Evolutionary conservation across 2,797 vertebrate genomes (phyloP), one percentile per base, ranked within the genome.

Genomic region (Semotilus atromaculatus): DNA sequence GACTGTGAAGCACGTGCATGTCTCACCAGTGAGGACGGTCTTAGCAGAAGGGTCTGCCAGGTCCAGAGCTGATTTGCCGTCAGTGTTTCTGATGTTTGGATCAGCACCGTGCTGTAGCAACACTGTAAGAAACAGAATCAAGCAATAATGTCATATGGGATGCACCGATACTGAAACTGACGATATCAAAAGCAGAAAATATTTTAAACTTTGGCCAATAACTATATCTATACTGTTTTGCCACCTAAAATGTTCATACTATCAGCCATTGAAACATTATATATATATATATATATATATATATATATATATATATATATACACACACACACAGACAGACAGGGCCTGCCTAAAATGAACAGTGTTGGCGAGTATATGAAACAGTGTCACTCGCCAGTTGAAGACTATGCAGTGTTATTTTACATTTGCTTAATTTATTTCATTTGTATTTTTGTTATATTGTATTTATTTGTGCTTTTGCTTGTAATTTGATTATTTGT

Each of bases 41-140:
- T 99, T 99, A 83, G 98, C 98, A 83, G 98, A 99, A 60, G 98
- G 97, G 91, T 99, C 98, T 62, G 98, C 97, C 85, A 99, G 95
- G 92, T 99, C 98, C 93, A 99, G 92, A 29, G 98, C 98, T 80
- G 98, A 99, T 91, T 99, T 99, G 34, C 97, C 98, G 84, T 99
- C 98, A 4, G 98, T 99, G 94, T 99, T 99, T 88, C 97, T 97
- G 93, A 99, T 99, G 94, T 97, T 98, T 86, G 98, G 98, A 95
- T 99, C 98, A 19, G 98, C 98, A 90, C 98, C 97, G 81, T 99
- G 98, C 94, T 99, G 98, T 89, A 99, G 97, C 92, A 99, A 95
- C 88, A 99, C 98, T 99, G 93, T 92, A 89, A 95, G 86, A 95
- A 95, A 94, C 94, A 95, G 91, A 82, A 48, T 43, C 60, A 62